phyloP scores from a whole-genome alignment of 2,888 invertebrate species.

The Aphrophora alni region DNA sequence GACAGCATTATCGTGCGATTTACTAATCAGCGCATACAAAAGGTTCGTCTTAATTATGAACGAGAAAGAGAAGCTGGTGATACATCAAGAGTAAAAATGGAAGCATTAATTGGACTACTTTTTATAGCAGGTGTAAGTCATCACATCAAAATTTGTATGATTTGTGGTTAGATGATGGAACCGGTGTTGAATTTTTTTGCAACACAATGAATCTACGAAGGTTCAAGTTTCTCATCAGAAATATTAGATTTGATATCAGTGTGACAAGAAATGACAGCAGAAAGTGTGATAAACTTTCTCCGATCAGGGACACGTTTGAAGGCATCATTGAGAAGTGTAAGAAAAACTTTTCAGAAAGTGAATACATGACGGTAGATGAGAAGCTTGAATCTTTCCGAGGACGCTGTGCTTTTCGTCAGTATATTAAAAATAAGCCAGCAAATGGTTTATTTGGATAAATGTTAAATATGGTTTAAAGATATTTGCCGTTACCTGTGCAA shows the following conservation, averaged over 20 bases:
- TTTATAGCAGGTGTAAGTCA: conserved; percentile 41
- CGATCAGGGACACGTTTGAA: conserved; percentile 51
- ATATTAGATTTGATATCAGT: too few relatives aligned
- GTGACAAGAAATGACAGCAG: conserved; percentile 47
- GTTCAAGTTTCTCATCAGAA: too few relatives aligned
- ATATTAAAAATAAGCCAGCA: conserved; percentile 53
- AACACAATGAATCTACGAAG: conserved; percentile 32
- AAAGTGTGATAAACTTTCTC: conserved; percentile 47
- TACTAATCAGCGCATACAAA: too few relatives aligned
- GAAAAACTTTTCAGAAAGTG: conserved; percentile 41
- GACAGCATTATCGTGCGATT: too few relatives aligned
- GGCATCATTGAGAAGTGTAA: conserved; percentile 51
- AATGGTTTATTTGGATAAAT: too few relatives aligned
- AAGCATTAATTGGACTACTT: conserved; percentile 41
- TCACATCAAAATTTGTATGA: conserved; percentile 31
- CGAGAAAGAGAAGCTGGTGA: conserved; percentile 1
- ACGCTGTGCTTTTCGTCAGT: conserved; percentile 49
- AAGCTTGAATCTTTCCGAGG: conserved; percentile 51
- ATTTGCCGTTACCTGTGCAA: conserved; percentile 53
- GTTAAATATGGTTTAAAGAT: conserved; percentile 53
- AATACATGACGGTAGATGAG: conserved; percentile 50
- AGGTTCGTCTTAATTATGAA: too few relatives aligned
- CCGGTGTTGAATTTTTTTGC: conserved; percentile 28
- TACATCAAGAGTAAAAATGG: conserved; percentile 43
- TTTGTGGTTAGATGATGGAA: too few relatives aligned